These are phyloP conservation scores for Scomber japonicus DNA, from an alignment of 2,113 vertebrate genomes.

Conservation along the genomic window DNA sequence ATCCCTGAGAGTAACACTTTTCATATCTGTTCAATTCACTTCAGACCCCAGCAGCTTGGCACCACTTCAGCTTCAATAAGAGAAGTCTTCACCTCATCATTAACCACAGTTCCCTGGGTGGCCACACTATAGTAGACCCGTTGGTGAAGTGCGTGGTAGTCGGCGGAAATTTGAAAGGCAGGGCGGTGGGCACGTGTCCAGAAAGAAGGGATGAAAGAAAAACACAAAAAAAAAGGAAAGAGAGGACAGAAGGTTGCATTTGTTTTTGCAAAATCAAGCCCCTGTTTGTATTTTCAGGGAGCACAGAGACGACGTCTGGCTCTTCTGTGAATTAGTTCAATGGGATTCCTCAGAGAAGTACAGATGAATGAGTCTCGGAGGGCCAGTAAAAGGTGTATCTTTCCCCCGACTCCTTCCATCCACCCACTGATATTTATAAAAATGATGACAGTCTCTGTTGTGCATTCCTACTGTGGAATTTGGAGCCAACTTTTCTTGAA, in stretches of 20 bases:
- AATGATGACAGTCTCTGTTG: slow-evolving; percentile 24
- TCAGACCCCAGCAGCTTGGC: slow-evolving; percentile 32
- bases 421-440: slow-evolving; percentile 49
- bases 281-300: slow-evolving; percentile 74
- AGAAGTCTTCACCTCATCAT: slow-evolving; percentile 51
- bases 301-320: slow-evolving; percentile 74
- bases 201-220: slow-evolving; percentile 24
- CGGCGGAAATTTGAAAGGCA: slow-evolving; percentile 42
- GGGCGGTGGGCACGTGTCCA: slow-evolving; percentile 23
- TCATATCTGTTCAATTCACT: slow-evolving; percentile 29
- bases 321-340: slow-evolving; percentile 83
- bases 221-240: slow-evolving; percentile 15
- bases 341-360: slow-evolving; percentile 82
- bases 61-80: slow-evolving; percentile 26
- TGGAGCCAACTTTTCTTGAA: slow-evolving; percentile 28
- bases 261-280: slow-evolving; percentile 33
- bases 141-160: background rate
- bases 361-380: slow-evolving; percentile 83
- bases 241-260: slow-evolving; percentile 27
- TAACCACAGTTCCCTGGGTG: slow-evolving; percentile 38
- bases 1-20: slow-evolving; percentile 7
- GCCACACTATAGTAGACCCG: background rate
- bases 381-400: slow-evolving; percentile 76
- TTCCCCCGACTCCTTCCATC: slow-evolving; percentile 64
- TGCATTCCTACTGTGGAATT: slow-evolving; percentile 22